phyloP scores from a whole-genome alignment of 2,888 invertebrate species.

The Orthosia gothica region DNA sequence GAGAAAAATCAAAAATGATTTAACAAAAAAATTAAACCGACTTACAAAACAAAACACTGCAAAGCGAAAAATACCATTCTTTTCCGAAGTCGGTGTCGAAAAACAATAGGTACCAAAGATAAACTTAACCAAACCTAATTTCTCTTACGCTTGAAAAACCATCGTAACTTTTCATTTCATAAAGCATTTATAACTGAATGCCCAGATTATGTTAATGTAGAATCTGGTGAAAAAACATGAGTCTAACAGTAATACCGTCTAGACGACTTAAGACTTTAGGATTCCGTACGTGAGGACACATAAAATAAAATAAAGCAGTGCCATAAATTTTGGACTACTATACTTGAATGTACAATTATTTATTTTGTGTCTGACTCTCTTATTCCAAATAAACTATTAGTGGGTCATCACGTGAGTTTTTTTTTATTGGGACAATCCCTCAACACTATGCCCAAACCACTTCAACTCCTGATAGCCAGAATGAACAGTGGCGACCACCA shows the following conservation, averaged over 20 bases:
- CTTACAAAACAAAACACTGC: no score
- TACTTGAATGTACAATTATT: not conserved
- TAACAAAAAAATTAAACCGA: no score
- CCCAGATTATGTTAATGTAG: not conserved
- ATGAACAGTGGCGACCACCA: no score
- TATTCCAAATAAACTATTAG: no score
- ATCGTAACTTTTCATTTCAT: not conserved
- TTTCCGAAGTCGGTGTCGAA: no score
- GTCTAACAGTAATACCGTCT: slow-evolving; percentile 14
- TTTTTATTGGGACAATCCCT: no score
- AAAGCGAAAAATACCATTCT: no score
- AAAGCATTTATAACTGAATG: slow-evolving; percentile 4
- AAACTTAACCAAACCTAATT: not conserved
- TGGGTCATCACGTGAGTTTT: no score
- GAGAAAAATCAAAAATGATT: no score
- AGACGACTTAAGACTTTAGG: not conserved
- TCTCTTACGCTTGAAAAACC: not conserved
- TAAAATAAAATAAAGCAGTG: slow-evolving; percentile 5
- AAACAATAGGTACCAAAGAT: no score
- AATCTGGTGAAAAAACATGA: not conserved
- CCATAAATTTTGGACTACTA: not conserved
- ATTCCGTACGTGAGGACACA: slow-evolving; percentile 16
- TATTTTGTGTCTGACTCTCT: not conserved
- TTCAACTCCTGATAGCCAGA: no score
- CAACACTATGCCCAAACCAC: no score